These are phyloP conservation scores for Xiphorhynchus elegans DNA, from an alignment of 2,113 vertebrate species.

Conservation along the genomic window DNA sequence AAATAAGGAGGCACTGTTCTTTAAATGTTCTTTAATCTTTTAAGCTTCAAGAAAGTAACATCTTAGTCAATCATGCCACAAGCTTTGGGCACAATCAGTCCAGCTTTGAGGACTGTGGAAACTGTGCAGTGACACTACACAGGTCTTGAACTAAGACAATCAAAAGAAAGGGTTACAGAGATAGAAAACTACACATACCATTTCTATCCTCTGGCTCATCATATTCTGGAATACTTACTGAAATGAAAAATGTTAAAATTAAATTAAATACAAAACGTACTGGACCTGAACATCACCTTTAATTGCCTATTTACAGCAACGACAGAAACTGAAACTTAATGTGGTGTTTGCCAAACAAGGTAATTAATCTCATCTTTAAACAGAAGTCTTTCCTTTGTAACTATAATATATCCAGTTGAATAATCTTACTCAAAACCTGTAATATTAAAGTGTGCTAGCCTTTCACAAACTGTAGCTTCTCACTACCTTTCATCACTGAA, in stretches of 20 bases:
- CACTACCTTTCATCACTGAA: background rate
- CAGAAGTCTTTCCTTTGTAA: background rate
- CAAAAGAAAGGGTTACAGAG: constrained; percentile 32
- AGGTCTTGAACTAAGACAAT: constrained; percentile 31
- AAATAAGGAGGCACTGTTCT: background rate
- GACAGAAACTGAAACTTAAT: constrained; percentile 35
- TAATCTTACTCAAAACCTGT: background rate
- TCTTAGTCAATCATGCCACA: constrained; percentile 19
- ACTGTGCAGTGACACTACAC: constrained; percentile 1
- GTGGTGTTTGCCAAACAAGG: constrained; percentile 18
- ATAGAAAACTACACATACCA: constrained; percentile 71
- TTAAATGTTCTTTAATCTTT: background rate
- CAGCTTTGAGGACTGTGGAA: background rate
- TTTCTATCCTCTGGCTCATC: constrained; percentile 78
- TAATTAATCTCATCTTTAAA: constrained; percentile 35
- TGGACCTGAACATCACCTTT: constrained; percentile 64
- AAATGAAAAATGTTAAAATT: constrained; percentile 74
- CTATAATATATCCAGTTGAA: background rate
- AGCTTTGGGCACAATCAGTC: constrained; percentile 23
- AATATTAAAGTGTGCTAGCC: background rate
- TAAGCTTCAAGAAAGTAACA: background rate
- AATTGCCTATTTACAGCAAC: constrained; percentile 51
- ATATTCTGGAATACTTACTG: constrained; percentile 81
- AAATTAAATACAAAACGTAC: constrained; percentile 66
- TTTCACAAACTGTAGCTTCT: background rate